These are phyloP conservation scores for Fukomys damarensis DNA, from an alignment of 2,113 vertebrate species.

Conservation along the genomic window DNA sequence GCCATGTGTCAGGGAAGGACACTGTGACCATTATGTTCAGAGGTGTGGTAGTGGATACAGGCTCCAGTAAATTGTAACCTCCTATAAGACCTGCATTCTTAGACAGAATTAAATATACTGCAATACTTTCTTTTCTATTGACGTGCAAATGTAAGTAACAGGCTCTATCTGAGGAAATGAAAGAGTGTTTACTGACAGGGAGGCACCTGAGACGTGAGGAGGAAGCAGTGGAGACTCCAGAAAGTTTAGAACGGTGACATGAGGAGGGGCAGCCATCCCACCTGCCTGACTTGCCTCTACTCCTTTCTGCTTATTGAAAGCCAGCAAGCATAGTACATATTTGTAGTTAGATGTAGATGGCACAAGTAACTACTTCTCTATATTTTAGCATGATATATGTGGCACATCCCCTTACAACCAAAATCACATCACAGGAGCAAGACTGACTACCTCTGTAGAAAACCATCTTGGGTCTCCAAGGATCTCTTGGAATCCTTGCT, in stretches of 20 bases:
- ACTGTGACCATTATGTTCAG: background rate
- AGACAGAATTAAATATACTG: background rate
- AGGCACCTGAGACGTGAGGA: background rate
- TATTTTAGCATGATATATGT: background rate
- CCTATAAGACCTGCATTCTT: background rate
- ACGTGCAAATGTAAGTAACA: background rate
- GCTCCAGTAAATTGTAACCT: background rate
- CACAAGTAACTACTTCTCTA: background rate
- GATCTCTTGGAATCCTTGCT: background rate
- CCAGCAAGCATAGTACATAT: background rate
- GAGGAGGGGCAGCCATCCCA: background rate
- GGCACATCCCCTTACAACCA: background rate
- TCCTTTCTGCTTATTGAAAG: background rate
- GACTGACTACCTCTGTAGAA: background rate
- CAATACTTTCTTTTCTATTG: background rate
- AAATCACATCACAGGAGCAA: fast-evolving
- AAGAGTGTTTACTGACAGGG: background rate
- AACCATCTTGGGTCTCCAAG: background rate
- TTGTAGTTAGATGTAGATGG: no score
- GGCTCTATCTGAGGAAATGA: background rate
- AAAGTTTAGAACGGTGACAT: background rate
- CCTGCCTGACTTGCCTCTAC: no score
- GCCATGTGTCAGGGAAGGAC: background rate
- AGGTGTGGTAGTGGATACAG: background rate
- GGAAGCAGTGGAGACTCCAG: no score